These are phyloP conservation scores for Cenopis cana DNA, from an alignment of 2,888 invertebrate species.

Conservation along the genomic window DNA sequence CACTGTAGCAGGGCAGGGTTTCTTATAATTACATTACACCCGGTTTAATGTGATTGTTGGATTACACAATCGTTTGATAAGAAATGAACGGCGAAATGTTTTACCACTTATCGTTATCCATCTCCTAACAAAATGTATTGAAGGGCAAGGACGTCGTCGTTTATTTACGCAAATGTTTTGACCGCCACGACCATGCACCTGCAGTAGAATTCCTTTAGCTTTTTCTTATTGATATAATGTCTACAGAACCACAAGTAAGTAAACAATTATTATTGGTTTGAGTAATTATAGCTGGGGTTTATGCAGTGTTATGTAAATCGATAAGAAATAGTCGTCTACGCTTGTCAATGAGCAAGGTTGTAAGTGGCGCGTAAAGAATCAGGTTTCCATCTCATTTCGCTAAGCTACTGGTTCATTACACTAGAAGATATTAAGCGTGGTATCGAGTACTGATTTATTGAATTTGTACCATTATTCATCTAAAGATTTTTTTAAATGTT, in stretches of 20 bases:
- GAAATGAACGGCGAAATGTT: constrained; percentile 10
- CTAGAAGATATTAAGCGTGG: constrained; percentile 12
- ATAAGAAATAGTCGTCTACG: constrained; percentile 29
- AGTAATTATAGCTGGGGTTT: constrained; percentile 13
- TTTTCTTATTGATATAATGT: background rate
- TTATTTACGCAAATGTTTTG: constrained; percentile 12
- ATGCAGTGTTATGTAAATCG: constrained; percentile 39
- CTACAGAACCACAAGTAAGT: background rate
- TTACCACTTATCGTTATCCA: background rate
- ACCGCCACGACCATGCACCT: background rate
- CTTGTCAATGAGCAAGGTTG: constrained; percentile 54
- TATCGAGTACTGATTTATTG: constrained; percentile 9
- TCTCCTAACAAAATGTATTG: background rate
- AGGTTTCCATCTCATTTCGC: constrained; percentile 51
- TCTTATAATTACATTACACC: constrained; percentile 10
- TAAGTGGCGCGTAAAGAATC: constrained; percentile 64
- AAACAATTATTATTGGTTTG: constrained; percentile 13
- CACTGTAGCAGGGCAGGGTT: no score
- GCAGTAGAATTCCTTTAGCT: background rate
- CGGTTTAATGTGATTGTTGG: constrained; percentile 9
- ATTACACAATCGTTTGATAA: constrained; percentile 28
- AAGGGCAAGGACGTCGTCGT: background rate
- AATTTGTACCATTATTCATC: background rate
- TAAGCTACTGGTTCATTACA: constrained; percentile 21
- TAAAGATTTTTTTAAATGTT: no score